phyloP scores from a whole-genome alignment of 2,113 vertebrate species.

The Rhipidura dahli region DNA sequence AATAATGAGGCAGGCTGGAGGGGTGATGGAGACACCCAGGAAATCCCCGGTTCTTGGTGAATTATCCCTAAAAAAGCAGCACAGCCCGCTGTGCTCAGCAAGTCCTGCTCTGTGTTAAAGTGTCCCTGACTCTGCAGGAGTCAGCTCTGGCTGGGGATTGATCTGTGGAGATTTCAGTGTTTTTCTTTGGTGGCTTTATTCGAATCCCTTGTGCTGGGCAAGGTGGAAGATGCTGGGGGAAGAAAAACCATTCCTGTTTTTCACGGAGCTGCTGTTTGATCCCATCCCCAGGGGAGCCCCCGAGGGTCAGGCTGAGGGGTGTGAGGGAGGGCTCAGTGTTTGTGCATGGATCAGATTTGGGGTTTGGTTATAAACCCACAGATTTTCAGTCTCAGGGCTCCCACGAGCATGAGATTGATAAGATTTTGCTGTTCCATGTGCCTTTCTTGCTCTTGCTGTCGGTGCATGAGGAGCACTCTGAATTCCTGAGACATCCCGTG shows the following conservation, averaged over 20 bases:
- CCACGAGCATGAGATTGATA: background rate
- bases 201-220: background rate
- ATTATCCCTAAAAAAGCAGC: background rate
- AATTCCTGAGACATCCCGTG: background rate
- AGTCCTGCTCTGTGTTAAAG: background rate
- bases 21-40: background rate
- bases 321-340: background rate
- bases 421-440: background rate
- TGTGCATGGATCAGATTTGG: background rate
- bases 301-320: background rate
- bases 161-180: background rate
- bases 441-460: background rate
- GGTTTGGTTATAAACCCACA: background rate
- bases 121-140: background rate
- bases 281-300: background rate
- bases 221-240: background rate
- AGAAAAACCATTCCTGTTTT: fast-evolving
- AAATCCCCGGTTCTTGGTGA: background rate
- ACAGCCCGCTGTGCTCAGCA: background rate
- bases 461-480: background rate
- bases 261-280: background rate
- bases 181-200: background rate
- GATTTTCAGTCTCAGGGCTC: background rate
- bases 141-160: background rate
- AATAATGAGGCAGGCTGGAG: background rate